Evolutionary conservation across 2,888 invertebrate genomes (phyloP), one percentile per base, ranked within the genome.

Genomic region (Cerastis leucographa): DNA sequence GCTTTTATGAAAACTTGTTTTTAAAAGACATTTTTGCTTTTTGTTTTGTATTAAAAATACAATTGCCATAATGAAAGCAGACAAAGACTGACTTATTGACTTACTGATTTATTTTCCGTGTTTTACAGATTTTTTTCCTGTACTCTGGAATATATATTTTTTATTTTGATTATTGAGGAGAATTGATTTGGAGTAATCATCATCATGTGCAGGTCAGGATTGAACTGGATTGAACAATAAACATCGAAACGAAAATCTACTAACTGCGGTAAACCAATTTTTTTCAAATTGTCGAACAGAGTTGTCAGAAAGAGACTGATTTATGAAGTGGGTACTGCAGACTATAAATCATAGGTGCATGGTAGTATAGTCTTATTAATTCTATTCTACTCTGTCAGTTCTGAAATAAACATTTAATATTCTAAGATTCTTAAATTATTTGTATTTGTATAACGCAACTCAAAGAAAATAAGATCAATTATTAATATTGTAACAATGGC

Each of bases 221-320:
- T 29, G 11, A 46, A 80, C 54, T 22, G 35, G 46, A 59, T 75
- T 68, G n/a, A 71, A 69, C 42, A 68, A 62, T 64, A 71, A 69
- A 65, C 65, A 56, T 46, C 29, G 29, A n/a, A 56, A 40, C 12
- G 35, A 78, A 51, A 71, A 74, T 74, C 62, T 49, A 51, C 35
- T 19, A 25, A 68, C 62, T 25, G 51, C 40, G 29, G 44, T 29
- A 2, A 40, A 46, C 51, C 59, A 59, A 51, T 61, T 70, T 74
- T 19, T 76, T 44, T 62, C n/a, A 64, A 51, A 65, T 65, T 42
- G 40, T 71, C 44, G 44, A 12, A 19, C 49, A 17, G 54, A n/a
- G 35, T 61, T 72, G 42, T 56, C 68, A 66, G 40, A 49, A 14
- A 68, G 51, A 14, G 44, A 17, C 17, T 46, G 22, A 68, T 81